Base-by-base conservation (phyloP, 2,888 invertebrate species). In the Oeneis ivallda region DNA sequence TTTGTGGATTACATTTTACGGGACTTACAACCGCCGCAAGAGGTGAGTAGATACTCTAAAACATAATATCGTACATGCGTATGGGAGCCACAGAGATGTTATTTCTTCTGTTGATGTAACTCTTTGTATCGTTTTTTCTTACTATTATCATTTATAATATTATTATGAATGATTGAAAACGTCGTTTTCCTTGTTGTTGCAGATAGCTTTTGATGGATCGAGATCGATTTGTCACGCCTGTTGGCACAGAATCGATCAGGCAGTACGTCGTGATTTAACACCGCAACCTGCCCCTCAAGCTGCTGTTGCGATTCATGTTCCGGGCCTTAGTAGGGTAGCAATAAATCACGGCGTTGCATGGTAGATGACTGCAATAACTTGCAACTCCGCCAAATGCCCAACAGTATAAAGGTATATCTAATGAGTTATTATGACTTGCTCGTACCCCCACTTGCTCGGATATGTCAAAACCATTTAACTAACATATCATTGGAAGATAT, bases 131-230 rank as follows among this genome's bases (percentile, higher is more conserved):
- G 41, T 41, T 41, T 41, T 8, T 41, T 41, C 41, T 41, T 8
- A 8, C 10, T 41, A 41, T 41, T 10, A 9, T n/a, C n/a, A n/a
- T n/a, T n/a, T n/a, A n/a, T n/a, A n/a, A n/a, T n/a, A 41, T 6
- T 41, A 9, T 50, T 54, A 54, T 54, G 15, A n/a, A 54, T 54
- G 34, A 54, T 34, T 34, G 32, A 34, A 34, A 34, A 34, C 32
- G 62, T 62, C 26, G 37, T 58, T 58, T 56, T 43, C 54, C 53
- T 67, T 59, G 17, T 58, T 67, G 64, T 67, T 67, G 62, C 67
- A 69, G 69, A 56, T 69, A 54, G 64, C 67, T 41, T 70, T 70
- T 66, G 65, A 70, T 65, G 70, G 67, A 57, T 39, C 67, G 52
- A 67, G 70, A 52, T 67, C 70, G 56, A 70, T 65, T 52, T 68